A percentile compares a stretch with the other conserved stretches of the same genome.
phyloP scores from a whole-genome alignment of 2,888 invertebrate species.

The Trilocha varians region DNA sequence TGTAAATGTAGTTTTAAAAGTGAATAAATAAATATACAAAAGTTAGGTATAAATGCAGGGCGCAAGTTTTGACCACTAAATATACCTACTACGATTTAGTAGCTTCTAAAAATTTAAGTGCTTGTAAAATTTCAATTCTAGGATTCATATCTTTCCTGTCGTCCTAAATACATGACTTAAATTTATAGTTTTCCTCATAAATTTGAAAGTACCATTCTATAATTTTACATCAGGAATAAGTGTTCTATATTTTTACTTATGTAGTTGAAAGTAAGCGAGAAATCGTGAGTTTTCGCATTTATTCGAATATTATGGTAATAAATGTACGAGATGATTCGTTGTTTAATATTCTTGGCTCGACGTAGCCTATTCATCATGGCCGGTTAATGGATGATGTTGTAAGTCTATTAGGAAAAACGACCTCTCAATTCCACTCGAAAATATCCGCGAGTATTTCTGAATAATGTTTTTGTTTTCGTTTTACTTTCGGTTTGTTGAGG shows the following conservation, averaged over 20 bases:
- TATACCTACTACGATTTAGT: too few species aligned
- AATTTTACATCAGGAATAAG: too few species aligned
- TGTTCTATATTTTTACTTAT: not conserved
- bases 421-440: constrained; percentile 7
- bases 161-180: too few species aligned
- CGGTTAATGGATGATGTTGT: constrained; percentile 14
- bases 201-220: too few species aligned
- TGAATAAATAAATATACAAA: too few species aligned
- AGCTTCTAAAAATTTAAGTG: too few species aligned
- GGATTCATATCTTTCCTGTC: too few species aligned
- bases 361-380: constrained; percentile 24
- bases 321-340: constrained; percentile 16
- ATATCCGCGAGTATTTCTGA: constrained; percentile 4
- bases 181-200: too few species aligned
- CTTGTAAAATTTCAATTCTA: too few species aligned
- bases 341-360: constrained; percentile 36
- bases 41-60: too few species aligned
- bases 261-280: constrained; percentile 8
- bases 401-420: constrained; percentile 2
- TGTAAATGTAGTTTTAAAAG: too few species aligned
- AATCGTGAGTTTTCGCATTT: constrained; percentile 46
- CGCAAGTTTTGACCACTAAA: too few species aligned
- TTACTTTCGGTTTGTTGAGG: not conserved
- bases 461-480: not conserved
- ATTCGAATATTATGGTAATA: constrained; percentile 61